Evolutionary conservation across 2,888 invertebrate genomes (phyloP).

Genomic region (Leptarthrus brevirostris): DNA sequence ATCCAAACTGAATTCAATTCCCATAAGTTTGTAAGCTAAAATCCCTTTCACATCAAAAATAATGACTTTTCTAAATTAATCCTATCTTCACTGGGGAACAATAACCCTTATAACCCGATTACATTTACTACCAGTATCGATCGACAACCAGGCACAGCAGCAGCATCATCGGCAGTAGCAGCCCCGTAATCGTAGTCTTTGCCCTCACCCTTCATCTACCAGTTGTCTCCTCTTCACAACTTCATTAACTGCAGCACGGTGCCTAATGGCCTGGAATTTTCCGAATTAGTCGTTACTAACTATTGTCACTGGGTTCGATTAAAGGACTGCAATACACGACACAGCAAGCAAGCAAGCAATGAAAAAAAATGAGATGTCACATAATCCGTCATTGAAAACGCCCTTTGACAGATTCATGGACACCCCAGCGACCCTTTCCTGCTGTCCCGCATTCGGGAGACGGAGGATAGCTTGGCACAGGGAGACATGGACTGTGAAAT

Average conservation of each 20-base stretch:
- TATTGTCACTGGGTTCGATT: constrained; percentile 41
- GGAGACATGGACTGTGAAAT: constrained; percentile 8
- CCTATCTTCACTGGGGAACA: constrained; percentile 20
- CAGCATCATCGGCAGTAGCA: constrained; percentile 46
- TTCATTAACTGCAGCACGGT: constrained; percentile 44
- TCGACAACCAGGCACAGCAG: constrained; percentile 26
- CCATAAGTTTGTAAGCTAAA: background rate
- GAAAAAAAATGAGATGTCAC: constrained; percentile 37
- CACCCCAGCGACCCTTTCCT: background rate
- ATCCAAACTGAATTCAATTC: too few relatives aligned
- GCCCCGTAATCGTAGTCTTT: constrained; percentile 53
- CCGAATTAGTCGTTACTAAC: constrained; percentile 48
- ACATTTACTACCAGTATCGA: constrained; percentile 38
- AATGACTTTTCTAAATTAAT: constrained; percentile 41
- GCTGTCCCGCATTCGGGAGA: background rate
- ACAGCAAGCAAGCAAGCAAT: background rate
- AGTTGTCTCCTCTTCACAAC: constrained; percentile 39
- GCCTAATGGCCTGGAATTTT: constrained; percentile 49
- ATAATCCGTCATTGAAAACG: constrained; percentile 49
- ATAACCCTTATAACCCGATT: constrained; percentile 46
- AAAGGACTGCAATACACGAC: constrained; percentile 20
- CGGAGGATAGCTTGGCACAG: background rate
- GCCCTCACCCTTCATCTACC: constrained; percentile 58
- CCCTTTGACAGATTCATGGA: constrained; percentile 31
- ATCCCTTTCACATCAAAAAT: constrained; percentile 25